Conservation (phyloP, 2,888 invertebrate genomes). For the Elysia crispata region DNA sequence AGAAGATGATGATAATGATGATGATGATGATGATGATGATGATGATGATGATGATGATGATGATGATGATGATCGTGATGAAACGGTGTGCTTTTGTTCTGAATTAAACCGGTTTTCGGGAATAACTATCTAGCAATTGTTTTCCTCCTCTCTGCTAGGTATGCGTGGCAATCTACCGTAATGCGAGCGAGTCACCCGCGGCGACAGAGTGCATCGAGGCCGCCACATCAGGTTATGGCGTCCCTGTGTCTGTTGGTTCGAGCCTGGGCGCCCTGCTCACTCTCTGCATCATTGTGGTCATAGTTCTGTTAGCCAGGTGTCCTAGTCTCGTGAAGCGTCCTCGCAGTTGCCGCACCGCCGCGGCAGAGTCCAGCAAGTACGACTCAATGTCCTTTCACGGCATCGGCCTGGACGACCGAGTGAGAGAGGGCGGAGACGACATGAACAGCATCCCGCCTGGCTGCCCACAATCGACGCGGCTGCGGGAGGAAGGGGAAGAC, state of each 20-base stretch:
- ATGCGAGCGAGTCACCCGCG: conserved; percentile 57
- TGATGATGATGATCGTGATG: too few species aligned
- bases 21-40: too few species aligned
- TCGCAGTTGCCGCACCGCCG: conserved; percentile 45
- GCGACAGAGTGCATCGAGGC: conserved; percentile 68
- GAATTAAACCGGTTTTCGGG: too few species aligned
- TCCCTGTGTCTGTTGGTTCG: conserved; percentile 72
- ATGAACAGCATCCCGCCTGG: too few species aligned
- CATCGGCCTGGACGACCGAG: too few species aligned
- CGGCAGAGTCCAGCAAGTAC: conserved; percentile 62
- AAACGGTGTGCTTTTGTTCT: too few species aligned
- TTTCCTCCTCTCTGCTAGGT: conserved; percentile 49
- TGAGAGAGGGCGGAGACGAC: too few species aligned
- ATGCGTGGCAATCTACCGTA: conserved; percentile 67
- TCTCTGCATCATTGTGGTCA: conserved; percentile 69
- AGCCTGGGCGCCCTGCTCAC: conserved; percentile 72
- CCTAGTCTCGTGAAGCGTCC: conserved; percentile 55
- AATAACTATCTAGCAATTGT: not conserved
- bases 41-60: too few species aligned
- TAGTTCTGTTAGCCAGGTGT: conserved; percentile 69
- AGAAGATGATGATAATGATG: too few species aligned
- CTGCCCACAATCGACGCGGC: too few species aligned
- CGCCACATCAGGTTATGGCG: conserved; percentile 70
- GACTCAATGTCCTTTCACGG: conserved; percentile 54
- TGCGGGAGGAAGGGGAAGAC: too few species aligned